A percentile compares a stretch with the other conserved stretches of the same genome.
Evolutionary conservation across 2,797 vertebrate species (phyloP).

Genomic region (Halcyon leucocephala): DNA sequence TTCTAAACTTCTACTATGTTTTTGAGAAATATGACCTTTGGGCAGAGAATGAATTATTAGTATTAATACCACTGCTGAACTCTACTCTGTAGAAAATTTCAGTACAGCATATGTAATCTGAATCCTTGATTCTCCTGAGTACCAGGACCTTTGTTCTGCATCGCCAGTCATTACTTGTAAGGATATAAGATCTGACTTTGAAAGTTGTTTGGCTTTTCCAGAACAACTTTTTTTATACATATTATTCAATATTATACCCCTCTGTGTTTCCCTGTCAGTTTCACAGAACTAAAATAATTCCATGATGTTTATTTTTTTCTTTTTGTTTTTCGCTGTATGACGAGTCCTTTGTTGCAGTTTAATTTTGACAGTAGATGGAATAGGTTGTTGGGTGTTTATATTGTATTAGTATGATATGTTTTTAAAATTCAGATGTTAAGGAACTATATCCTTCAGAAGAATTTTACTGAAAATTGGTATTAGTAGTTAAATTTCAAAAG

Average conservation of each 20-base stretch:
- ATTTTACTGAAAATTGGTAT: neutral
- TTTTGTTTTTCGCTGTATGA: neutral
- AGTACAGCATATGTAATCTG: neutral
- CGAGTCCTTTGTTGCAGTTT: neutral
- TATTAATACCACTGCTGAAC: neutral
- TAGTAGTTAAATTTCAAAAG: neutral
- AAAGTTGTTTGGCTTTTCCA: neutral
- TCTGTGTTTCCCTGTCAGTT: neutral
- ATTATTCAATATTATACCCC: neutral
- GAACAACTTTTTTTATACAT: neutral
- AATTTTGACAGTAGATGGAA: neutral
- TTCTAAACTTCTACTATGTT: neutral
- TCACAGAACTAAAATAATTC: neutral
- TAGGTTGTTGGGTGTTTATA: neutral
- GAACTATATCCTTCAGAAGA: neutral
- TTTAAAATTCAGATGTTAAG: neutral
- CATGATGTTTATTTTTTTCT: rapidly evolving
- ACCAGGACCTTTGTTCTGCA: neutral
- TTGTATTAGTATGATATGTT: neutral
- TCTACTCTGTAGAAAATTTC: neutral
- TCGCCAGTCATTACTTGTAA: neutral
- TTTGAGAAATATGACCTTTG: neutral
- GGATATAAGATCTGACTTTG: neutral
- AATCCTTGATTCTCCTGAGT: neutral
- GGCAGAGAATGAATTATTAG: neutral